These are phyloP conservation scores for Athalia rosae DNA, from an alignment of 2,888 invertebrate species.

Conservation along the genomic window DNA sequence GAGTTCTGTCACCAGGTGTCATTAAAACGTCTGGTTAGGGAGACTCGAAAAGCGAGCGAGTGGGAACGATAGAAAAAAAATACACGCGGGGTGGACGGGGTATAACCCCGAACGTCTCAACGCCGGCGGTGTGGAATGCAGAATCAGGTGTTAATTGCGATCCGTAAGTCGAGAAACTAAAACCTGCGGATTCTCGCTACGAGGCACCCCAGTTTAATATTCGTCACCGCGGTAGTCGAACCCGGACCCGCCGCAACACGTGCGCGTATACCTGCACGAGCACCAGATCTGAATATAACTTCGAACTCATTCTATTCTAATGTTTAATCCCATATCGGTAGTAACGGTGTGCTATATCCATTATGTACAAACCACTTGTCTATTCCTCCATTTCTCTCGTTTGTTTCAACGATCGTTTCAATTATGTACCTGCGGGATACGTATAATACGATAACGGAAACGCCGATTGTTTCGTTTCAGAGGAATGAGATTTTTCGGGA, in stretches of 20 bases:
- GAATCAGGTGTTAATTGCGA: too few species aligned
- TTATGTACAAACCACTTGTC: conserved; percentile 16
- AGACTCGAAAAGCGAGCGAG: not conserved
- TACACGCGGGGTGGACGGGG: not conserved
- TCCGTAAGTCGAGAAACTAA: too few species aligned
- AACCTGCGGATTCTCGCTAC: not conserved
- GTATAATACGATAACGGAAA: not conserved
- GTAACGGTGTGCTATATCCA: not conserved
- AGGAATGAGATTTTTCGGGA: too few species aligned
- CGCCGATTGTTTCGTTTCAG: too few species aligned
- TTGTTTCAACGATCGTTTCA: conserved; percentile 4
- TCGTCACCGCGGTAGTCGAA: conserved; percentile 47
- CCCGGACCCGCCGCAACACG: conserved; percentile 39
- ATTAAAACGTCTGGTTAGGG: not conserved
- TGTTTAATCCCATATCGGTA: conserved; percentile 37
- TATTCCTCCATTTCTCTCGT: not conserved
- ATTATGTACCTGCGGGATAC: not conserved
- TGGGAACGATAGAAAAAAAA: too few species aligned
- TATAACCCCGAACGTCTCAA: too few species aligned
- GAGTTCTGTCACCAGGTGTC: not conserved
- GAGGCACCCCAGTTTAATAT: conserved; percentile 3
- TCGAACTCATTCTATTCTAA: conserved; percentile 46
- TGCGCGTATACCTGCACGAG: not conserved
- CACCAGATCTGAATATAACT: not conserved
- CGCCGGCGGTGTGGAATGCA: too few species aligned